These are phyloP conservation scores for Paragorgia papillata DNA, from an alignment of 92 coral and sea anemone species.

Conservation along the genomic window DNA sequence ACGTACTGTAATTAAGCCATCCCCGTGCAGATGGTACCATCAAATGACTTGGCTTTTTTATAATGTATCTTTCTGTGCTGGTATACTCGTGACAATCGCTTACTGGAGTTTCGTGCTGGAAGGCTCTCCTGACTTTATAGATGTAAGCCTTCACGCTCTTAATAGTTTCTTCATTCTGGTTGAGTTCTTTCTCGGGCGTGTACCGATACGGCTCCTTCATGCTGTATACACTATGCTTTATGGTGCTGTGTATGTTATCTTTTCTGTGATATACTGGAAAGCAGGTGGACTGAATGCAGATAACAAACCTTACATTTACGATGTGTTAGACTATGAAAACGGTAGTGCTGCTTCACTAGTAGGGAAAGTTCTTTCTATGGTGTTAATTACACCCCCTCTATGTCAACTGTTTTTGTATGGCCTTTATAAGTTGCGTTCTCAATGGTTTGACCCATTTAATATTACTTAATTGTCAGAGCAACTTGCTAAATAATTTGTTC, in stretches of 20 bases:
- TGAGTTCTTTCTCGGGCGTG: conserved; percentile 62
- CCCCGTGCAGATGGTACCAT: conserved; percentile 73
- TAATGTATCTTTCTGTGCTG: conserved; percentile 61
- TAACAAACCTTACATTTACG: conserved; percentile 71
- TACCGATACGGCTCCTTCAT: conserved; percentile 79
- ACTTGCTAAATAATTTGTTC: too few species aligned
- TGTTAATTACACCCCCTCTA: conserved; percentile 61
- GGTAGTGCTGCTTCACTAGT: conserved; percentile 65
- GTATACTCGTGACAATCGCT: conserved; percentile 54
- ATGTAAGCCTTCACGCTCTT: conserved; percentile 70
- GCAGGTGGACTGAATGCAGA: conserved; percentile 63
- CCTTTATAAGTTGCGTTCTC: conserved; percentile 70
- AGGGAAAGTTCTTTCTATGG: conserved; percentile 45
- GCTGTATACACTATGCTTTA: conserved; percentile 72
- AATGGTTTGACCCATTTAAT: conserved; percentile 6
- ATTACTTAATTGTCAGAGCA: not conserved
- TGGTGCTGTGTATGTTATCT: conserved; percentile 70
- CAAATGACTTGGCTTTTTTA: conserved; percentile 75
- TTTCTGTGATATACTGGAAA: conserved; percentile 91
- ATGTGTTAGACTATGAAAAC: conserved; percentile 62
- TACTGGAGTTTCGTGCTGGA: conserved; percentile 74
- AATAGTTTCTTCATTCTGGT: conserved; percentile 67
- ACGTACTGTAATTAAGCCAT: conserved; percentile 22
- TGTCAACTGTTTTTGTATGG: conserved; percentile 66
- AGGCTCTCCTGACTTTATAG: conserved; percentile 50